phyloP scores from a whole-genome alignment of 2,797 vertebrate species.

The Pseudopleuronectes americanus region DNA sequence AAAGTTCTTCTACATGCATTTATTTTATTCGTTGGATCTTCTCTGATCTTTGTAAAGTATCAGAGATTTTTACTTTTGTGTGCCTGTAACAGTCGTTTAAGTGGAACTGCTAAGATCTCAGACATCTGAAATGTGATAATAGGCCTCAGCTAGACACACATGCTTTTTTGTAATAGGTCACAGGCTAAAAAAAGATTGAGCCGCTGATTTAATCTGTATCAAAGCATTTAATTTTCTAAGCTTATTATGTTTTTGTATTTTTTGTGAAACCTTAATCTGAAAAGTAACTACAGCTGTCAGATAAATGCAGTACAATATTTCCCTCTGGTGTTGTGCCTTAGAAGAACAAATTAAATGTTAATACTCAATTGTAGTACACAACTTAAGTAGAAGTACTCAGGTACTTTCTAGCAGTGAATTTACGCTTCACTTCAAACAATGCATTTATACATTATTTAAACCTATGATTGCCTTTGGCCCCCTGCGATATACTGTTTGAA shows the following conservation, averaged over 20 bases:
- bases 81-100: background rate
- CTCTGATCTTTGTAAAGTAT: slow-evolving; percentile 1
- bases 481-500: slow-evolving; percentile 35
- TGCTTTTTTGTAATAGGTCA: slow-evolving; percentile 6
- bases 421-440: slow-evolving; percentile 4
- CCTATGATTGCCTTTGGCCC: slow-evolving; percentile 7
- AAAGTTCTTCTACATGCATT: background rate
- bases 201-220: background rate
- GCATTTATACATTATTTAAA: slow-evolving; percentile 14
- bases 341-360: background rate
- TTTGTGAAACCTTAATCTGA: background rate
- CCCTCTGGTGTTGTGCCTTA: background rate
- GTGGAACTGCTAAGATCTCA: background rate
- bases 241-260: background rate
- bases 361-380: background rate
- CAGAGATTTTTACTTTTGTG: background rate
- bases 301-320: background rate
- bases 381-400: background rate
- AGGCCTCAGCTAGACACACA: background rate
- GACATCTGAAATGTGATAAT: slow-evolving; percentile 1
- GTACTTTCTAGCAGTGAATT: background rate
- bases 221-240: background rate
- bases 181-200: slow-evolving; percentile 1
- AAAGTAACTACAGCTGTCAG: background rate
- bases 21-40: no score